These are phyloP conservation scores for Epizoanthus rinbou DNA, from an alignment of 92 coral and sea anemone species.

Conservation along the genomic window DNA sequence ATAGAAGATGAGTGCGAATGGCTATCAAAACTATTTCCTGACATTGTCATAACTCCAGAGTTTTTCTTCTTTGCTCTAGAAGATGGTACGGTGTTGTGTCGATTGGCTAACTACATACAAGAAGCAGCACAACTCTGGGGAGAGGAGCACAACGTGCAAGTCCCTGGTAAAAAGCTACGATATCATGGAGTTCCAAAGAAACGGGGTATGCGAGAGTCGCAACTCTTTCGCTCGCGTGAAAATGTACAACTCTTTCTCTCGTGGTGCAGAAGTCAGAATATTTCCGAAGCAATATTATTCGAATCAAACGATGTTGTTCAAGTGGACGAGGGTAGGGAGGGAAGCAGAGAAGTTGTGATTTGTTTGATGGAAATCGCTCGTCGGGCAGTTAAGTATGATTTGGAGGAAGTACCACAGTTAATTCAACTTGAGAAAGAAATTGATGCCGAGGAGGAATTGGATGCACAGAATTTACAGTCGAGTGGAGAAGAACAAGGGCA, in stretches of 20 bases:
- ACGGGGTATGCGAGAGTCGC: constrained; percentile 67
- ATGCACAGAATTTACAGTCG: constrained; percentile 36
- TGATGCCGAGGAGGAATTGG: constrained; percentile 84
- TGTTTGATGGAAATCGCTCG: constrained; percentile 98
- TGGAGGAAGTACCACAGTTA: constrained; percentile 82
- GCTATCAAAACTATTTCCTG: constrained; percentile 88
- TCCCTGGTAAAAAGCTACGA: constrained; percentile 80
- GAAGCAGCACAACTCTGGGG: constrained; percentile 83
- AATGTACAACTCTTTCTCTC: constrained; percentile 94
- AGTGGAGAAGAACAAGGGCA: constrained; percentile 65
- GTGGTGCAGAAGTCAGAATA: constrained; percentile 94
- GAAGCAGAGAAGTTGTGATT: constrained; percentile 93
- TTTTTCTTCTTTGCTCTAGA: constrained; percentile 94
- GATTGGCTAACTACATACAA: constrained; percentile 94
- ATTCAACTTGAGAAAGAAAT: constrained; percentile 95
- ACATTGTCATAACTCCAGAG: constrained; percentile 85
- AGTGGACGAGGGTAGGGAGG: constrained; percentile 96
- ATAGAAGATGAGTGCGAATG: constrained; percentile 96
- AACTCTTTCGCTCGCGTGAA: constrained; percentile 93
- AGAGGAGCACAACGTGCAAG: constrained; percentile 54
- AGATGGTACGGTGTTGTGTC: constrained; percentile 91
- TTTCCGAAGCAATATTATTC: constrained; percentile 95
- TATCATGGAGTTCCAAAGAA: constrained; percentile 71
- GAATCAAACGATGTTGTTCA: constrained; percentile 98
- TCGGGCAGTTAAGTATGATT: constrained; percentile 70